Evolutionary conservation across 2,113 vertebrate genomes (phyloP), one percentile per base, ranked within the genome.

Genomic region (Cyprinodon brontotheroides): DNA sequence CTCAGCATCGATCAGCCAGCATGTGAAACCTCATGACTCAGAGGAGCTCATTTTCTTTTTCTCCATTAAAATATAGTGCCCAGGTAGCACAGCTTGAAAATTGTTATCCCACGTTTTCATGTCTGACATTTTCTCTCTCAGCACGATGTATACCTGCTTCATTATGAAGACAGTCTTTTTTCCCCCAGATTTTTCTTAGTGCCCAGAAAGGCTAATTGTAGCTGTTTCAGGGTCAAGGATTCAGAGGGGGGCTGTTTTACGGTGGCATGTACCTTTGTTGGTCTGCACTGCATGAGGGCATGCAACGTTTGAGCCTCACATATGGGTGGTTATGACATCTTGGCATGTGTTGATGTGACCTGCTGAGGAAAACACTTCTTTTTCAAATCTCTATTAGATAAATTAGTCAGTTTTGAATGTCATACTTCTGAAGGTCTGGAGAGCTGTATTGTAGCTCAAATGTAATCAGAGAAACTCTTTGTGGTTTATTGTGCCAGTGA

Each of bases 71-170:
- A 74, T 59, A 4, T 40, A 75, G 80, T 72, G 20, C 41, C 70
- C 36, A 39, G 79, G 59, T 62, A 69, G 77, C 36, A 60, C 37
- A 14, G 65, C 29, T 59, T 50, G 72, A 53, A 70, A 77, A 61
- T 65, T 22, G 8, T 61, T 3, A 4, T 9, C 66, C 75, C 82
- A 78, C 78, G 20, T 70, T 75, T 59, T 62, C 66, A 29, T 11
- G 64, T 62, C 72, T 89, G 91, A 87, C 87, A 90, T 90, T 89
- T 86, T 75, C 47, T 68, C 37, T 80, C 80, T 22, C 89, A 69
- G 80, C 74, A 61, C 80, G 86, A 70, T 4, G 57, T 65, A 17
- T 65, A 67, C 73, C 45, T 72, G 71, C 67, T 86, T 82, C 77
- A 80, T 82, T 81, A 74, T 47, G 65, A 65, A 72, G 45, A 8